Evolutionary conservation across 2,797 vertebrate genomes (phyloP).

Genomic region (Characodon lateralis): DNA sequence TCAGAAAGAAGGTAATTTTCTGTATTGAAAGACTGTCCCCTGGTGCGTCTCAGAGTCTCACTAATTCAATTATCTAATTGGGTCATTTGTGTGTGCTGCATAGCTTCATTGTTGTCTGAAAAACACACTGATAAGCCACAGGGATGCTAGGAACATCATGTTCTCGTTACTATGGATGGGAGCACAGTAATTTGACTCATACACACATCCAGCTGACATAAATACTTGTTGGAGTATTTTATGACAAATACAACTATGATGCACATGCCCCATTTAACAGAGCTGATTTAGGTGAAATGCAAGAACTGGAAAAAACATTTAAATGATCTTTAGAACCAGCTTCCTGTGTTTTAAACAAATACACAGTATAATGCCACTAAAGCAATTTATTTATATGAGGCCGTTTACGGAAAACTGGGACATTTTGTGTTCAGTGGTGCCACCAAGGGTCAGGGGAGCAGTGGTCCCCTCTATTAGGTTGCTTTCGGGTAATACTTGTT

Average conservation of each 20-base stretch:
- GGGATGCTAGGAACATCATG: background rate
- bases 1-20: conserved; percentile 68
- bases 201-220: background rate
- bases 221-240: background rate
- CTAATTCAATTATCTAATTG: background rate
- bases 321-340: background rate
- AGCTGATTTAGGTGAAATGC: background rate
- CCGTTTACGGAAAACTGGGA: too few species aligned
- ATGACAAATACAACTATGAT: background rate
- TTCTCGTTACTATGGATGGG: conserved; percentile 5
- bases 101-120: background rate
- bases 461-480: background rate
- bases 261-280: background rate
- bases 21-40: background rate
- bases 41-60: background rate
- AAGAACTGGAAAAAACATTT: background rate
- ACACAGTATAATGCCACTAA: too few species aligned
- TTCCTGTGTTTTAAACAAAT: background rate
- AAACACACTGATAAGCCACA: conserved; percentile 1
- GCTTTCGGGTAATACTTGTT: background rate
- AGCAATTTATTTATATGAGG: too few species aligned
- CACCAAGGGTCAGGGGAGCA: background rate
- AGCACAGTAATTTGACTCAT: background rate
- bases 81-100: background rate
- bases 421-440: background rate